phyloP scores from a whole-genome alignment of 2,113 vertebrate species.

The Polyodon spathula region DNA sequence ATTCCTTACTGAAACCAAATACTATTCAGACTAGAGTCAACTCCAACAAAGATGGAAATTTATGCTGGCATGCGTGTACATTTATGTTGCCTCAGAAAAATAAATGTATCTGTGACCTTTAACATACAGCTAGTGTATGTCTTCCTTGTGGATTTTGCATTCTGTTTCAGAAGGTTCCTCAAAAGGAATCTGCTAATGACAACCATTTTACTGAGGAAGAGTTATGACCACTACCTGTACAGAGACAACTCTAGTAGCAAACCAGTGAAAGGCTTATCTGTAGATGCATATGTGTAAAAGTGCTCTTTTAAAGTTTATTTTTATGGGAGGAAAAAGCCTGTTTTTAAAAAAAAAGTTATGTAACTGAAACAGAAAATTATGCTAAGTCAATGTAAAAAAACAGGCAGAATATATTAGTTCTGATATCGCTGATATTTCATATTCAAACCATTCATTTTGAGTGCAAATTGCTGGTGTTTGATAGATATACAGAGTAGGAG shows the following conservation, averaged over 20 bases:
- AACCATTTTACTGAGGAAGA: neutral
- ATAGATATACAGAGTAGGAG: no score
- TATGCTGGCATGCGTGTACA: neutral
- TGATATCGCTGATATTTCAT: no score
- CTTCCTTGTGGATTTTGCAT: neutral
- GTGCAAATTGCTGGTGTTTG: no score
- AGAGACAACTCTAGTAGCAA: neutral
- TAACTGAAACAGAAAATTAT: no score
- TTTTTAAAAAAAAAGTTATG: no score
- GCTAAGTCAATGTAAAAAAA: no score
- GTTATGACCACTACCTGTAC: neutral
- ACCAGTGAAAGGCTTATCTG: no score
- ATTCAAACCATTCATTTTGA: no score
- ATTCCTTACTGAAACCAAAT: conserved; percentile 2
- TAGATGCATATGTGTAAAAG: no score
- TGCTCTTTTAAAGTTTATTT: no score
- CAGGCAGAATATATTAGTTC: no score
- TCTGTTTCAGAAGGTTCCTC: neutral
- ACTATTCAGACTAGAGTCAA: neutral
- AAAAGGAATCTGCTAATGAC: neutral
- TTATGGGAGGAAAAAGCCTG: no score
- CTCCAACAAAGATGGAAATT: neutral
- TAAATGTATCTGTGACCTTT: neutral
- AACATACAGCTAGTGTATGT: neutral
- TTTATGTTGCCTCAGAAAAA: neutral